Conservation (phyloP, 2,797 vertebrate genomes). For the Mus spretus region DNA sequence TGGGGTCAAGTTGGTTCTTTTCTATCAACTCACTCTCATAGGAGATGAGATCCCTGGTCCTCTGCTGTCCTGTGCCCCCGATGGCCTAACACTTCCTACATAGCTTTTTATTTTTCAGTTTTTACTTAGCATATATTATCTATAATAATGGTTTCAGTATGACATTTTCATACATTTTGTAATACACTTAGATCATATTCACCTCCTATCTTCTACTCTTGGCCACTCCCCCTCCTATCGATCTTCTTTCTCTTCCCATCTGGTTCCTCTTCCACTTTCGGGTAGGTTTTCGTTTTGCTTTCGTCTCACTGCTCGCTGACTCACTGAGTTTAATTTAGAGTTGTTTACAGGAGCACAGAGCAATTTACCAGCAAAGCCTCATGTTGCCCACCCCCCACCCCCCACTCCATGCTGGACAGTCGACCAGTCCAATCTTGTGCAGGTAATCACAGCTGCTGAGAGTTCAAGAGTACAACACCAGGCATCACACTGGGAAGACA, state of each 20-base stretch:
- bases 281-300: background rate
- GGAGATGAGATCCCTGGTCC: background rate
- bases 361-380: background rate
- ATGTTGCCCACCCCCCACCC: background rate
- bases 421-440: background rate
- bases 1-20: background rate
- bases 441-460: background rate
- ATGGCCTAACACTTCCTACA: background rate
- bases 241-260: background rate
- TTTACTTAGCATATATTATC: background rate
- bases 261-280: background rate
- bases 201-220: background rate
- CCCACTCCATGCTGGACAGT: background rate
- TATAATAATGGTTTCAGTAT: background rate
- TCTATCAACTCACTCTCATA: background rate
- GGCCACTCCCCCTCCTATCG: too few species aligned
- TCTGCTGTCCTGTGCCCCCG: background rate
- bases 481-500: fast-evolving
- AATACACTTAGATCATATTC: background rate
- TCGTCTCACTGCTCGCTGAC: background rate
- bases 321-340: background rate
- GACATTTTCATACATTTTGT: background rate
- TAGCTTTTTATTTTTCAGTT: background rate
- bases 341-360: background rate
- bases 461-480: background rate